Conservation (phyloP, 2,797 vertebrate species). For the Acanthurus lineatus region DNA sequence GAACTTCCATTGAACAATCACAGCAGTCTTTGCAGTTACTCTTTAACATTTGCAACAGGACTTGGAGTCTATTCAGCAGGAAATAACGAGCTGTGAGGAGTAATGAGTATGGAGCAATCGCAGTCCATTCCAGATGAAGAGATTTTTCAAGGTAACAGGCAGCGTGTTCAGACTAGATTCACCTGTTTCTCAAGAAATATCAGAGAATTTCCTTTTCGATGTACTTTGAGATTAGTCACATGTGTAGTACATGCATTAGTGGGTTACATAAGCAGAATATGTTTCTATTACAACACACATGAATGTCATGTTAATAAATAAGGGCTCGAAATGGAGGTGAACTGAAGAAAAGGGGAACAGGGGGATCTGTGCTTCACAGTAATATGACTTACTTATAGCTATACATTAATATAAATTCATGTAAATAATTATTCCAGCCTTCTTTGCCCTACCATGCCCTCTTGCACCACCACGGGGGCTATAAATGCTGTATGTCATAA, state of each 20-base stretch:
- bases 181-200: neutral
- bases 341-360: neutral
- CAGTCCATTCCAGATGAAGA: neutral
- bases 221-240: neutral
- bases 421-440: neutral
- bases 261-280: neutral
- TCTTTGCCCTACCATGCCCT: neutral
- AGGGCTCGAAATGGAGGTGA: neutral
- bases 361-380: neutral
- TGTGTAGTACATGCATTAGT: neutral
- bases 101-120: conserved; percentile 16
- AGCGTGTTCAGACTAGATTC: conserved; percentile 38
- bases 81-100: conserved; percentile 36
- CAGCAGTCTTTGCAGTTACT: neutral
- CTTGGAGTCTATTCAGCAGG: conserved; percentile 27
- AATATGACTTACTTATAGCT: neutral
- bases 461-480: neutral
- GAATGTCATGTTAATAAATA: neutral
- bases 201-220: neutral
- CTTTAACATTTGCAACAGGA: neutral
- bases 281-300: neutral
- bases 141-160: neutral
- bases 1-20: neutral
- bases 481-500: neutral
- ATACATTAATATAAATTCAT: neutral